Percentiles rank a stretch among this genome's conserved stretches.
These are phyloP conservation scores for Tetrax tetrax DNA, from an alignment of 2,113 vertebrate species.

Conservation along the genomic window DNA sequence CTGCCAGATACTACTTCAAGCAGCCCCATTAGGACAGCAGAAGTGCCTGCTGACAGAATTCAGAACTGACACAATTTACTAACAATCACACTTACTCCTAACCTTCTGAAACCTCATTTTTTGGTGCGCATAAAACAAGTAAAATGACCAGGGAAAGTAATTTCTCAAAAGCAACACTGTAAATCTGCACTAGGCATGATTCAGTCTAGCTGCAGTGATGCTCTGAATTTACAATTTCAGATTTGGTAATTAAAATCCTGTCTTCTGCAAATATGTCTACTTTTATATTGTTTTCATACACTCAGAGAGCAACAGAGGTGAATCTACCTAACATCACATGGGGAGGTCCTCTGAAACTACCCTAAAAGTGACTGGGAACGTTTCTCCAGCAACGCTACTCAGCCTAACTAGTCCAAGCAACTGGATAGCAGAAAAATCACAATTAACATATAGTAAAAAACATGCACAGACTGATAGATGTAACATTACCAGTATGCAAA, in stretches of 20 bases:
- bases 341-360: neutral
- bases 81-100: neutral
- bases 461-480: slow-evolving; percentile 32
- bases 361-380: neutral
- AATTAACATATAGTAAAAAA: neutral
- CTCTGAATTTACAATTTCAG: neutral
- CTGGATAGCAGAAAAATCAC: neutral
- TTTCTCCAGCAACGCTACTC: neutral
- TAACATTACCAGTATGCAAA: slow-evolving; percentile 55
- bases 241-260: slow-evolving; percentile 1
- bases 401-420: neutral
- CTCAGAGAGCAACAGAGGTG: neutral
- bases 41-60: neutral
- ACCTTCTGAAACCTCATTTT: neutral
- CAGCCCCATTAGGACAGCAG: neutral
- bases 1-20: neutral
- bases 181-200: neutral
- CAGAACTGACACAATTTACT: neutral
- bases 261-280: neutral
- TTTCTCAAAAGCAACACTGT: neutral
- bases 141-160: neutral
- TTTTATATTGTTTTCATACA: neutral
- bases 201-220: neutral
- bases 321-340: neutral
- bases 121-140: neutral